Evolutionary conservation across 92 coral and sea anemone species (phyloP), one percentile per base, ranked within the genome.

Genomic region (Virgularia gustaviana): DNA sequence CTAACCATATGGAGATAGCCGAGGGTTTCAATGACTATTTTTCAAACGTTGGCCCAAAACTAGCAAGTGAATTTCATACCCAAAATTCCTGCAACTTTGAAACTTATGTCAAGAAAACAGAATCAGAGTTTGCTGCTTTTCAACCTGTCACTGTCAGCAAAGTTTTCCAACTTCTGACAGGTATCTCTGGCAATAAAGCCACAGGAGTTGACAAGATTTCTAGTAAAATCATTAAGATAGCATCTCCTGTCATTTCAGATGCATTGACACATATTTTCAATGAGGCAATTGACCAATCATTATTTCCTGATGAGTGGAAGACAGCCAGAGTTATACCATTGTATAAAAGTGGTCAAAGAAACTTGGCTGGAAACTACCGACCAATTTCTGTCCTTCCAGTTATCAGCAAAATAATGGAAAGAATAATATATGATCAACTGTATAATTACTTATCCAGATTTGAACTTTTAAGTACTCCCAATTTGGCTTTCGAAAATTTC

Each of bases 141-240:
- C 13, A 53, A 2, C 28, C 60, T 24, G 36, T 74, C 23, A 0
- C 62, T 25, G 20, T 47, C 7, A 59, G 73, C 36, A 30, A 25
- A 27, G 18, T 58, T 12, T 25, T 18, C 20, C 36, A 25, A 11
- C 65, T 58, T 25, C 20, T 58, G 11, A 6, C 12, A 7, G 32
- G 37, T 30, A 18, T 76, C 41, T 76, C 86, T 36, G 36, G 36
- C 0, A 35, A 66, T 49, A 81, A 81, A 76, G 86, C 86, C 19
- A 81, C 86, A 22, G 74, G 83, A 25, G 59, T 78, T 82, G 83
- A 82, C 64, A 47, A 58, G 43, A 82, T 78, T 49, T 82, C 87
- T 44, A 49, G 73, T 41, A 82, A 82, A 78, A 60, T 82, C 28
- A 64, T 82, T 54, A 78, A 77, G 49, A 60, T 59, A 31, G 87